Conservation (phyloP, 1,140 invertebrate genomes). For the Cotesia glomerata region DNA sequence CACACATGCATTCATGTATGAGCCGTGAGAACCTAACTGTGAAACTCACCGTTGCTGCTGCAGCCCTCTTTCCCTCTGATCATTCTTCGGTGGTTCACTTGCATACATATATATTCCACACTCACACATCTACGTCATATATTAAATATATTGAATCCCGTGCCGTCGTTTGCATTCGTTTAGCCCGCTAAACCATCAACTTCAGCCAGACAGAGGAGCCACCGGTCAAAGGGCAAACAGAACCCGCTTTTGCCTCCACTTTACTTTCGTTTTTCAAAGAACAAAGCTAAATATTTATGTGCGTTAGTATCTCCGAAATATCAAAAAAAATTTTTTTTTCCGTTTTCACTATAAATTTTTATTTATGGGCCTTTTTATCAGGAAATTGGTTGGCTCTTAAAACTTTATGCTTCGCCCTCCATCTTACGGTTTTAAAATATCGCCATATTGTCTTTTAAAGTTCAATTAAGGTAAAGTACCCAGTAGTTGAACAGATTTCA, state of each 20-base stretch:
- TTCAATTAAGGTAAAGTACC: no score
- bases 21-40: conserved; percentile 61
- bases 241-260: conserved; percentile 49
- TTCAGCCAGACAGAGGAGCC: conserved; percentile 41
- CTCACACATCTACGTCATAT: no score
- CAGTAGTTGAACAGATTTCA: no score
- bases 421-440: no score
- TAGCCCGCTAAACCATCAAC: background rate
- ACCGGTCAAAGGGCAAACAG: conserved; percentile 52
- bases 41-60: conserved; percentile 49
- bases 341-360: no score
- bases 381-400: no score
- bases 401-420: no score
- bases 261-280: conserved; percentile 50
- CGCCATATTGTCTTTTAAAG: no score
- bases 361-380: no score
- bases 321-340: no score
- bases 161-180: background rate
- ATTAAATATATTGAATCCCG: background rate
- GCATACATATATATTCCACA: background rate
- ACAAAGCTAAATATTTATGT: no score
- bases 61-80: conserved; percentile 6
- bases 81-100: conserved; percentile 9
- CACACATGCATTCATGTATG: conserved; percentile 52
- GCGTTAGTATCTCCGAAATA: no score